Evolutionary conservation across 64 coral and sea anemone species (phyloP), one percentile per base, ranked within the genome.

Genomic region (Cladopsammia gracilis): DNA sequence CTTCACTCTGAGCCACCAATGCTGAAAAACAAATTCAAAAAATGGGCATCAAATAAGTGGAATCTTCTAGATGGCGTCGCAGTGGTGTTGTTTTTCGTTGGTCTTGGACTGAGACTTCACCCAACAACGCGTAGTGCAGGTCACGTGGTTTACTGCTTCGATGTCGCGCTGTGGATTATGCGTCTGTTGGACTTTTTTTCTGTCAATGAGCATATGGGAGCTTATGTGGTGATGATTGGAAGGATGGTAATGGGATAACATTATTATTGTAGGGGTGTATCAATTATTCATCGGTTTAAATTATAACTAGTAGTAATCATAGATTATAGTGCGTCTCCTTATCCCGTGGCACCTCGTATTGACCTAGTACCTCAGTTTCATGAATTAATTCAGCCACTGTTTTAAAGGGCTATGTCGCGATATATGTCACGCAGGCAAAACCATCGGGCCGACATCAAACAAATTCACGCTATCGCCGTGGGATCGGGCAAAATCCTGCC

Each of bases 141-240:
- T 85, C 94, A 96, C 85, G 90, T 96, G 76, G 49, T 96, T 2
- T 96, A 96, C 48, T 82, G 94, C 67, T 75, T 96, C 83, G 94
- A 96, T 34, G 73, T 92, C 53, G 92, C 92, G 89, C 53, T 96
- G 26, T 96, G 94, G 94, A 96, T 96, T 26, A 96, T 96, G 59
- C 84, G 94, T 20, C n/a, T 96, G 25, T 67, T 96, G 78, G 85
- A 96, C 56, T 92, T 96, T 5, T 96, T 96, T 72, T 96, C 90
- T 24, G 95, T 96, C 45, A 96, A 90, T 71, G 89, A 96, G 65
- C 71, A 96, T 15, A 62, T 96, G 15, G 95, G 95, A 85, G 90
- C 95, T 34, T 96, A 96, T 26, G 95, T 96, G 77, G 95, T 96
- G 0, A 96, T 96, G 95, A 96, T 96, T 77, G 85, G 86, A 1